Conservation (phyloP, 2,888 invertebrate genomes). For the Malacosoma neustria region DNA sequence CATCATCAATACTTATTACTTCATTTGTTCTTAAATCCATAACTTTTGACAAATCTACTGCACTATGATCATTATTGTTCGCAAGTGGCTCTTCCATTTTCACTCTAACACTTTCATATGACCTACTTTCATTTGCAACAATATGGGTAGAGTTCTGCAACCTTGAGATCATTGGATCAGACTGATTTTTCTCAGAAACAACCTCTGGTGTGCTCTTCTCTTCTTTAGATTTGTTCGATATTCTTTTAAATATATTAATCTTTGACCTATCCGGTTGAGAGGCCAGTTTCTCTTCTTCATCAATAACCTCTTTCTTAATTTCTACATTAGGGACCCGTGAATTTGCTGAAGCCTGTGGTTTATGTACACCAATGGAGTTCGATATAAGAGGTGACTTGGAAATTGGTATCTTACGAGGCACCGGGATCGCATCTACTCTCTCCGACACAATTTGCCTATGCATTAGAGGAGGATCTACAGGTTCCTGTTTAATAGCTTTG, state of each 20-base stretch:
- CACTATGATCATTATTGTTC: slow-evolving; percentile 69
- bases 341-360: slow-evolving; percentile 34
- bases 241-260: slow-evolving; percentile 90
- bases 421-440: slow-evolving; percentile 58
- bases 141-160: slow-evolving; percentile 48
- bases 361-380: slow-evolving; percentile 47
- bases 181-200: slow-evolving; percentile 52
- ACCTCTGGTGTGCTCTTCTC: slow-evolving; percentile 67
- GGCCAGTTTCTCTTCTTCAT: slow-evolving; percentile 77
- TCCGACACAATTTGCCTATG: slow-evolving; percentile 25
- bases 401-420: slow-evolving; percentile 66
- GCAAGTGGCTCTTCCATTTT: slow-evolving; percentile 54
- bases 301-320: slow-evolving; percentile 66
- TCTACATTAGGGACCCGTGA: slow-evolving; percentile 49
- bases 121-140: slow-evolving; percentile 35
- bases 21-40: slow-evolving; percentile 67
- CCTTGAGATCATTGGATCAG: slow-evolving; percentile 61
- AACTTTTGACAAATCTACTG: slow-evolving; percentile 64
- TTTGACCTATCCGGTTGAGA: slow-evolving; percentile 90
- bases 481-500: slow-evolving; percentile 55
- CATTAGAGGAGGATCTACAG: slow-evolving; percentile 33
- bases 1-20: slow-evolving; percentile 66
- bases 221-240: slow-evolving; percentile 83
- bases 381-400: slow-evolving; percentile 62
- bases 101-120: slow-evolving; percentile 38